phyloP scores from a whole-genome alignment of 2,113 vertebrate species.

The Lepus europaeus region DNA sequence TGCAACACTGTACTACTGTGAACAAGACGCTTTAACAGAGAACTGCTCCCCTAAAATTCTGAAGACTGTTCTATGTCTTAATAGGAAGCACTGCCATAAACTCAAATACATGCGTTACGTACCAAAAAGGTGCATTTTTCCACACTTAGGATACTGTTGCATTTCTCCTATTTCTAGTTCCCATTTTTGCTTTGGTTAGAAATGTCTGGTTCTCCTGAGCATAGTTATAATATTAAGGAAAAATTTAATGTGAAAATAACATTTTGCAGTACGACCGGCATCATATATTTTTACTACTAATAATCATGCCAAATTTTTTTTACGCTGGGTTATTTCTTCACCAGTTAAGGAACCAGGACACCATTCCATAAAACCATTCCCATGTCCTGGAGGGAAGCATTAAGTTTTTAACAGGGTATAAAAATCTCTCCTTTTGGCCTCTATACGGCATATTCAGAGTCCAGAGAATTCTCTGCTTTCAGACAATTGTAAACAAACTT shows the following conservation, averaged over 20 bases:
- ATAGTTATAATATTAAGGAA: neutral
- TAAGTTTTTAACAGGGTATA: conserved; percentile 66
- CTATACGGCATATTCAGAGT: conserved; percentile 32
- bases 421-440: conserved; percentile 61
- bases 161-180: neutral
- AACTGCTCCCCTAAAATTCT: conserved; percentile 70
- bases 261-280: conserved; percentile 27
- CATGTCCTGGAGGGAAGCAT: conserved; percentile 49
- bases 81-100: conserved; percentile 74
- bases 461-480: conserved; percentile 22
- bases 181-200: neutral
- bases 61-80: conserved; percentile 67
- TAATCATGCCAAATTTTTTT: conserved; percentile 36
- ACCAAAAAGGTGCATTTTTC: conserved; percentile 11
- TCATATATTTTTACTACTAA: conserved; percentile 48
- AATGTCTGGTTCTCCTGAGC: neutral
- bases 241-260: conserved; percentile 61
- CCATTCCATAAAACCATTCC: conserved; percentile 39
- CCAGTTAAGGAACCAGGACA: conserved; percentile 47
- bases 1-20: conserved; percentile 79
- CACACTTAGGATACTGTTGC: neutral
- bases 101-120: conserved; percentile 56
- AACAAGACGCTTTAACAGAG: conserved; percentile 75
- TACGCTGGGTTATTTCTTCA: neutral
- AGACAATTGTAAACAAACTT: conserved; percentile 23